Evolutionary conservation across 2,113 vertebrate species (phyloP).

Genomic region (Cinclus mexicanus): DNA sequence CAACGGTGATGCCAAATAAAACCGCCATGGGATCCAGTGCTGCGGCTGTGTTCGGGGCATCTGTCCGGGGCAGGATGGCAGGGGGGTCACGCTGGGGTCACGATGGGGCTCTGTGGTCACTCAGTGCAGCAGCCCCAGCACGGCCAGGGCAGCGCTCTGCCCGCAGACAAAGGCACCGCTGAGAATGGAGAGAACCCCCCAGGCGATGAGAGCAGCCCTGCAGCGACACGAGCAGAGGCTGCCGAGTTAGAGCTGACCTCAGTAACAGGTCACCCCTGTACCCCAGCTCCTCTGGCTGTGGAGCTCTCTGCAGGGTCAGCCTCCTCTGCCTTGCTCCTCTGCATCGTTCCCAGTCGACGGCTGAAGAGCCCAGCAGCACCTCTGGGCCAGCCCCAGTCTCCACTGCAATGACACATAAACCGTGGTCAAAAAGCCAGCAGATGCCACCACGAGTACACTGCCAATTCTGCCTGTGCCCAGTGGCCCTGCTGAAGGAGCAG

Average conservation of each 20-base stretch:
- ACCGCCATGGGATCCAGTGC: background rate
- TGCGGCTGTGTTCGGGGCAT: background rate
- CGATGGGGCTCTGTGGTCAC: background rate
- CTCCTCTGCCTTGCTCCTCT: background rate
- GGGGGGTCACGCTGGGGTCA: accelerated
- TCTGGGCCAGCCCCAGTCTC: background rate
- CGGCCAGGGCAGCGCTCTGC: conserved; percentile 86
- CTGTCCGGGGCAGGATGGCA: accelerated
- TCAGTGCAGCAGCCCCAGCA: conserved; percentile 78
- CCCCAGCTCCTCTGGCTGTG: background rate
- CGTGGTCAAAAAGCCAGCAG: background rate
- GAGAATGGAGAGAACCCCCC: conserved; percentile 85
- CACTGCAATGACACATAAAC: background rate
- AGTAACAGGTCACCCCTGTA: background rate
- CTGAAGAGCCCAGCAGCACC: background rate
- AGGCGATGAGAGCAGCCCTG: conserved; percentile 80
- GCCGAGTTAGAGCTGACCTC: background rate
- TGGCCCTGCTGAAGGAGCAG: background rate
- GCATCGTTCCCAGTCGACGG: accelerated
- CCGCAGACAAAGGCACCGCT: conserved; percentile 90
- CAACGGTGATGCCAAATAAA: conserved; percentile 39
- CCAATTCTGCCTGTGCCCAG: background rate
- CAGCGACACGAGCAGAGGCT: background rate
- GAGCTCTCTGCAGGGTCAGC: background rate
- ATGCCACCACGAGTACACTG: accelerated